These are phyloP conservation scores for Chrysocyon brachyurus DNA, from an alignment of 2,797 vertebrate genomes.

Conservation along the genomic window DNA sequence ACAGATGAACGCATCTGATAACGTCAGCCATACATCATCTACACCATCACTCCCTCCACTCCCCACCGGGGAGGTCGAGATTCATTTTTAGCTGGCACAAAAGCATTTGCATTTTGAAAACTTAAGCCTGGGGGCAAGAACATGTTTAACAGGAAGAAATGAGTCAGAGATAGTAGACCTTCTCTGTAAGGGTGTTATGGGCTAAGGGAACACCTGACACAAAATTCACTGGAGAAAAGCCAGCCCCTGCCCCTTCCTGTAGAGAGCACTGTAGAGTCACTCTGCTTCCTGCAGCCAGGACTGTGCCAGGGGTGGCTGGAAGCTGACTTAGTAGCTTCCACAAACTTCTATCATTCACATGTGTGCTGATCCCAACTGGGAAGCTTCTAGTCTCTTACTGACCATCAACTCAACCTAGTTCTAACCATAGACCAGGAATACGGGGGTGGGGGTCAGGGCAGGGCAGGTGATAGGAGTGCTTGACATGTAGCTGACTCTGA, in stretches of 20 bases:
- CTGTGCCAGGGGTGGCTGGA: background rate
- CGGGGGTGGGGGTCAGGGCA: background rate
- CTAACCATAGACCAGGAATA: background rate
- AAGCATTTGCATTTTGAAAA: slow-evolving; percentile 24
- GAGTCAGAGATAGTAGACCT: background rate
- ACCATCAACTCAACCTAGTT: background rate
- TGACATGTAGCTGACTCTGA: background rate
- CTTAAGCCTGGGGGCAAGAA: slow-evolving; percentile 3
- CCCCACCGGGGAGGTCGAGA: background rate
- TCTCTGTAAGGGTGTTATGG: background rate
- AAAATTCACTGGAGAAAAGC: background rate
- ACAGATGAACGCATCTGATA: background rate
- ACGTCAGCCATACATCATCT: background rate
- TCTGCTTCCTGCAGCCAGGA: background rate
- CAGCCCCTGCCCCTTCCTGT: background rate
- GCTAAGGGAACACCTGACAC: background rate
- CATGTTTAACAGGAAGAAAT: background rate
- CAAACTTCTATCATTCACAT: background rate
- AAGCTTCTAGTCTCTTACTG: slow-evolving; percentile 1
- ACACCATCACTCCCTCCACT: background rate
- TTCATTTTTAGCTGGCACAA: background rate
- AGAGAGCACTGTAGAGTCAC: background rate
- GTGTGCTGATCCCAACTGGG: background rate
- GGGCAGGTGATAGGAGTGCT: background rate
- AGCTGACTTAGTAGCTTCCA: background rate